Percentiles rank a stretch among this genome's conserved stretches.
Conservation (phyloP, 1,140 invertebrate genomes). For the Heliconius melpomene region DNA sequence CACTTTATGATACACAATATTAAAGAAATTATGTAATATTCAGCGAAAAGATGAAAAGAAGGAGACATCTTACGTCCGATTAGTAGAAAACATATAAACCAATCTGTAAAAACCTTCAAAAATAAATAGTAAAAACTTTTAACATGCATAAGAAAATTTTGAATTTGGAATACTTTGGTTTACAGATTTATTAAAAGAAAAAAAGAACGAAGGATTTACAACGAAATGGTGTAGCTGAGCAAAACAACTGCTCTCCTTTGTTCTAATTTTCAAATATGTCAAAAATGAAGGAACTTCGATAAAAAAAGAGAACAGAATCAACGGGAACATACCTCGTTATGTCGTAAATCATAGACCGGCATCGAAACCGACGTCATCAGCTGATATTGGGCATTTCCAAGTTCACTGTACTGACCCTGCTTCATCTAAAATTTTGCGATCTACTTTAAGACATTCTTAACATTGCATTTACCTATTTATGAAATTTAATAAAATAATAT, state of each 20-base stretch:
- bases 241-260: slow-evolving; percentile 29
- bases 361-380: slow-evolving; percentile 95
- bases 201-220: slow-evolving; percentile 32
- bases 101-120: slow-evolving; percentile 68
- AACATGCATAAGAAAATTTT: slow-evolving; percentile 60
- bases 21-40: slow-evolving; percentile 38
- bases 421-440: slow-evolving; percentile 77
- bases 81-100: slow-evolving; percentile 63
- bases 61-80: slow-evolving; percentile 69
- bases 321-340: slow-evolving; percentile 86
- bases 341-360: slow-evolving; percentile 92
- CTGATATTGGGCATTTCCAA: slow-evolving; percentile 83
- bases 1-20: slow-evolving; percentile 52
- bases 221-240: not conserved
- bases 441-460: not conserved
- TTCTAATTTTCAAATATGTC: slow-evolving; percentile 42
- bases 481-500: not conserved
- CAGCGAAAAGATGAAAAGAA: slow-evolving; percentile 40
- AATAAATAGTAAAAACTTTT: slow-evolving; percentile 35
- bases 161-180: slow-evolving; percentile 63
- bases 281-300: slow-evolving; percentile 12
- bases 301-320: slow-evolving; percentile 19
- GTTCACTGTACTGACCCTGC: slow-evolving; percentile 83
- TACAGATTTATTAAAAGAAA: slow-evolving; percentile 36
- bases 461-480: not conserved